A percentile compares a stretch with the other conserved stretches of the same genome.
These are phyloP conservation scores for Limnodromus scolopaceus DNA, from an alignment of 2,797 vertebrate species.

Conservation along the genomic window DNA sequence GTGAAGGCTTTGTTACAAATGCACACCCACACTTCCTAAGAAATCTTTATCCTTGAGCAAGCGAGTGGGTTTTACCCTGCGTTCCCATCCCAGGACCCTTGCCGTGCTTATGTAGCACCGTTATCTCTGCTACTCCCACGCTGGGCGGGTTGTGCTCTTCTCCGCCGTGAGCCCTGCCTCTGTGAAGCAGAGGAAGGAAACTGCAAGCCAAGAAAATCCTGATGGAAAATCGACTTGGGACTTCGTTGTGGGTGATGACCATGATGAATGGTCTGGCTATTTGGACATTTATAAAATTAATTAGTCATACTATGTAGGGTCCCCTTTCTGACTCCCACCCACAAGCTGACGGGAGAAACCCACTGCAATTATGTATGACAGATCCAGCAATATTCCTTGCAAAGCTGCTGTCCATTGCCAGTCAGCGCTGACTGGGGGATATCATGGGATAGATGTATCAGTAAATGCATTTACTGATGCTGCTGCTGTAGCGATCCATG, in stretches of 20 bases:
- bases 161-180: background rate
- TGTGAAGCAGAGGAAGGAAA: background rate
- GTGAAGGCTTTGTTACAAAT: background rate
- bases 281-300: background rate
- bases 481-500: background rate
- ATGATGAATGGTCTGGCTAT: background rate
- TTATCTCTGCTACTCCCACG: background rate
- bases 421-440: background rate
- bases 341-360: background rate
- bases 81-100: background rate
- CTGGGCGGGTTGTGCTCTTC: background rate
- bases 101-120: background rate
- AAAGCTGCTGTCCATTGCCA: background rate
- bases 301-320: background rate
- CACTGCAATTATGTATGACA: background rate
- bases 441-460: background rate
- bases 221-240: background rate
- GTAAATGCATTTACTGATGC: background rate
- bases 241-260: background rate
- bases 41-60: background rate
- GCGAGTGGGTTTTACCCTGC: background rate
- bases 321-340: background rate
- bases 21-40: background rate
- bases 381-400: rapidly evolving
- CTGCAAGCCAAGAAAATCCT: background rate